Conservation (phyloP, 2,113 vertebrate species). For the Etheostoma cragini region DNA sequence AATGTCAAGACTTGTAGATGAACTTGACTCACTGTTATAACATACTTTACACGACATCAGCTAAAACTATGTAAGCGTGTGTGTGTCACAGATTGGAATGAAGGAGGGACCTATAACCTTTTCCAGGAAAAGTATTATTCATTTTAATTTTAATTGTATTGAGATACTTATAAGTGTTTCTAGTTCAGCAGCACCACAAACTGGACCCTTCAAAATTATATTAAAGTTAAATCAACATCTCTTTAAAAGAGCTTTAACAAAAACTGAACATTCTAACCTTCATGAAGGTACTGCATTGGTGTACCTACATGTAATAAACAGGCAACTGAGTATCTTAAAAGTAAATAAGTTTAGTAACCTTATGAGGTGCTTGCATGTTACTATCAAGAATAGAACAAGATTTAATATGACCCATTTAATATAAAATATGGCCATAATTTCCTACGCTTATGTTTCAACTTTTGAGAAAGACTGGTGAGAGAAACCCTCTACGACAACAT, state of each 20-base stretch:
- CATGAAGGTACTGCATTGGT: too few relatives aligned
- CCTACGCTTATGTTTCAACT: neutral
- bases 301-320: too few relatives aligned
- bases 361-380: neutral
- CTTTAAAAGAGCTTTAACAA: too few relatives aligned
- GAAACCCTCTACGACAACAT: neutral
- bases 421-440: neutral
- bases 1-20: neutral
- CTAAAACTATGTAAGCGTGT: neutral
- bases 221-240: too few relatives aligned
- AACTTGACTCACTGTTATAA: neutral
- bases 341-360: neutral
- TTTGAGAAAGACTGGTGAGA: neutral
- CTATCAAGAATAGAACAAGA: neutral
- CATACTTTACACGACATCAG: neutral
- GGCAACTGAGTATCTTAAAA: neutral
- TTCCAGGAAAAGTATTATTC: neutral
- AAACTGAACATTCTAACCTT: too few relatives aligned
- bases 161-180: too few relatives aligned
- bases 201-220: too few relatives aligned
- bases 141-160: neutral
- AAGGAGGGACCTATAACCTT: neutral
- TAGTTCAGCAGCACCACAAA: too few relatives aligned
- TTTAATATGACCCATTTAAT: neutral
- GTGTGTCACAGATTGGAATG: neutral